These are phyloP conservation scores for Gryllus bimaculatus DNA, from an alignment of 1,140 invertebrate genomes.

Conservation along the genomic window DNA sequence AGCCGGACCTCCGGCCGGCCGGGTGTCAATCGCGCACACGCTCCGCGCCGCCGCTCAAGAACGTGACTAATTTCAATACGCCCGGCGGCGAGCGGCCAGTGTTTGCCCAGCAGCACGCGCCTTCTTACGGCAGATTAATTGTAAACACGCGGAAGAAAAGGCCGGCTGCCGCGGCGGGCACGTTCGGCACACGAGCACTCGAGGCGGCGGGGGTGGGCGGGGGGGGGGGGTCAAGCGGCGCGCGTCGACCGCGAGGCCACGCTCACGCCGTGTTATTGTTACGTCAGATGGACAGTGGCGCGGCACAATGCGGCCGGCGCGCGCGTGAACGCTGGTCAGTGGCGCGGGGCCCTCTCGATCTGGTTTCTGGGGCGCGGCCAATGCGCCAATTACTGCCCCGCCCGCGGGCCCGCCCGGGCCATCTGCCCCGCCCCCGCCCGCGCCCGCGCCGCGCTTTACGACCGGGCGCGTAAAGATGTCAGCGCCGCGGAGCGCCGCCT, in stretches of 20 bases:
- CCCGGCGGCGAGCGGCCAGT: not conserved
- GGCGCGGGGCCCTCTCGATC: not conserved
- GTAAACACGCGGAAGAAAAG: not conserved
- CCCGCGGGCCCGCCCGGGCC: too few relatives aligned
- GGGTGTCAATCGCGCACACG: not conserved
- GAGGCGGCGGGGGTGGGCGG: not conserved
- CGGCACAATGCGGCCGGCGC: not conserved
- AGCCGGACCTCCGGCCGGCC: too few relatives aligned
- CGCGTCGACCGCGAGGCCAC: not conserved
- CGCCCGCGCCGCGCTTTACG: not conserved
- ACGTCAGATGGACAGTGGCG: not conserved
- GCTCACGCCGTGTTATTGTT: conserved; percentile 3
- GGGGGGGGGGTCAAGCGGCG: too few relatives aligned
- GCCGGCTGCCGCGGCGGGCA: not conserved
- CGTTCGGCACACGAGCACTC: not conserved
- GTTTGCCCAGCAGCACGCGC: not conserved
- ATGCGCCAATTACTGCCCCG: not conserved
- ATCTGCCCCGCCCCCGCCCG: not conserved
- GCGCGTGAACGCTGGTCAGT: not conserved
- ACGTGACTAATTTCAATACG: not conserved
- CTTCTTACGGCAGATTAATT: not conserved
- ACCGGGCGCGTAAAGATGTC: not conserved
- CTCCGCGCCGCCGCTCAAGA: not conserved
- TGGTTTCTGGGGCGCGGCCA: not conserved
- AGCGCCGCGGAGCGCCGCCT: not conserved